Base-by-base conservation (phyloP, 2,888 invertebrate species). In the Drosophila incognita region DNA sequence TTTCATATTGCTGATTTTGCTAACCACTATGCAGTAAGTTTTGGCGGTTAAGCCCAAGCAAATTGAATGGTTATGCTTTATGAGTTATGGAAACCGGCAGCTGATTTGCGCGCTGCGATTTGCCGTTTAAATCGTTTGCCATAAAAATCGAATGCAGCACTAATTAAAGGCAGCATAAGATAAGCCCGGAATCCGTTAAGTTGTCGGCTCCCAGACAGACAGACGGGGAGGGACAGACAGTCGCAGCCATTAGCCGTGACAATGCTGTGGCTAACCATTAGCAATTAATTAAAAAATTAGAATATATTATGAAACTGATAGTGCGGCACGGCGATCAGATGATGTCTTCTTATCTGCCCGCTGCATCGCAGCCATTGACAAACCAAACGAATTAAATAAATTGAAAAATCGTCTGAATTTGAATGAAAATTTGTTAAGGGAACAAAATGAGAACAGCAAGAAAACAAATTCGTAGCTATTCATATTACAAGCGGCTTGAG, bases 251-350 rank as follows among this genome's bases (percentile, higher is more conserved):
- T 78, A 78, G 77, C 51, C 42, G 60, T 21, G 54, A 33, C 78
- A 77, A 79, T 59, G 83, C 68, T 73, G 82, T 88, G 87, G 81
- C 78, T 85, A 89, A 82, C 89, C 87, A 88, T 88, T 89, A 88
- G 79, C 82, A 88, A 88, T 88, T 88, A 88, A 88, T 88, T 88
- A 88, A 89, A 87, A 87, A 88, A 88, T 85, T 88, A 87, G 89
- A 88, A 88, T 89, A 88, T 78, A 82, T 87, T 87, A 71, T 33
- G 46, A 36, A 70, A 63, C 73, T 52, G 69, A 76, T 80, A 70
- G 57, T 42, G 33, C 7, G 15, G 54, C 31, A 52, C 21, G 33
- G 56, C 65, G 78, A 74, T 78, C 69, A 59, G 57, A 53, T 69
- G 69, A 79, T 71, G 71, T 69, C 75, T 74, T 65, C 69, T 79